Percentiles rank a stretch among this genome's conserved stretches.
phyloP scores from a whole-genome alignment of 2,797 vertebrate genomes.

The Pseudochirops corinnae region DNA sequence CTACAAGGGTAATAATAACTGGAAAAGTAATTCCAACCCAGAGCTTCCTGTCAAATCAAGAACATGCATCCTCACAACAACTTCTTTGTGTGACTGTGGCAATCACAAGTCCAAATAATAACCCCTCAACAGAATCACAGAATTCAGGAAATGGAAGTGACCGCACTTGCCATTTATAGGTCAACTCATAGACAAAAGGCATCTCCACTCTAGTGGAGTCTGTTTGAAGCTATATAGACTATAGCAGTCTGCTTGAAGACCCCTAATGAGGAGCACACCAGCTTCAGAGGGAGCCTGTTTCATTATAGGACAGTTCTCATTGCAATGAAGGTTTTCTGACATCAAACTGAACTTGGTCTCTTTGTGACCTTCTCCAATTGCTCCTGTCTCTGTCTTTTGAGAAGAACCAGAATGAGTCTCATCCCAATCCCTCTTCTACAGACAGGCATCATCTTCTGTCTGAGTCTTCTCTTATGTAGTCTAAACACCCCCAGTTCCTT shows the following conservation, averaged over 20 bases:
- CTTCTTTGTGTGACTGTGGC: not conserved
- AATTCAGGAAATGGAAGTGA: not conserved
- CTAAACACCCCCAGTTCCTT: not conserved
- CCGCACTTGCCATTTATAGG: not conserved
- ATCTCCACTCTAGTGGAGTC: not conserved
- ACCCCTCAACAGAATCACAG: not conserved
- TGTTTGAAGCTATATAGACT: too few species aligned
- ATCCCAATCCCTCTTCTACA: not conserved
- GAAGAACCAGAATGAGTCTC: not conserved
- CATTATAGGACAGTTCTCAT: not conserved
- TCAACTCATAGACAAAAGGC: not conserved
- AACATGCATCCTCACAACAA: not conserved
- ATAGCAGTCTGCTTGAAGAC: not conserved
- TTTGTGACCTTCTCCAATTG: not conserved
- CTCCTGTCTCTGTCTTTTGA: too few species aligned
- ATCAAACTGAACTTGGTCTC: not conserved
- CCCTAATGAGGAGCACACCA: not conserved
- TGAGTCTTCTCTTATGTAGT: not conserved
- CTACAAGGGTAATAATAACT: too few species aligned
- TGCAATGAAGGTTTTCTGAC: not conserved
- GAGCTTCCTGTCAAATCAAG: too few species aligned
- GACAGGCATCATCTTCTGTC: not conserved
- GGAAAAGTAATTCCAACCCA: too few species aligned
- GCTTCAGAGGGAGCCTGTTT: not conserved
- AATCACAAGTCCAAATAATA: too few species aligned